Percentiles rank a stretch among this genome's conserved stretches.
Evolutionary conservation across 2,888 invertebrate species (phyloP).

Genomic region (Caenorhabditis sp.): DNA sequence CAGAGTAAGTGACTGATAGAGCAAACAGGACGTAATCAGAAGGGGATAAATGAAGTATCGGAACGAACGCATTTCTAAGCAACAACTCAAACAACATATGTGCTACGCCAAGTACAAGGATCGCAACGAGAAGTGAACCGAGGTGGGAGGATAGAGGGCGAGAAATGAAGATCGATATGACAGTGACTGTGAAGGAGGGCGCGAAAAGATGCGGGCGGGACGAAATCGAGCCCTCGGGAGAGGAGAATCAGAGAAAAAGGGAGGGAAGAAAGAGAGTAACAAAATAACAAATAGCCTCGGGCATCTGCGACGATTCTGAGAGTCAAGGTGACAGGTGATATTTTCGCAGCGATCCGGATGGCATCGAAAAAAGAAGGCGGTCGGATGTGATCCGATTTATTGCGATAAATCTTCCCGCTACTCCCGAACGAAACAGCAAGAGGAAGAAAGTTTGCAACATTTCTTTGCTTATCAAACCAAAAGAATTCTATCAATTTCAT

Average conservation of each 20-base stretch:
- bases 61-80: slow-evolving; percentile 7
- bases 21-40: slow-evolving; percentile 10
- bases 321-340: slow-evolving; percentile 30
- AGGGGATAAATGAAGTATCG: neutral
- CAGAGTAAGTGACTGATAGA: slow-evolving; percentile 13
- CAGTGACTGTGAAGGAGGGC: slow-evolving; percentile 15
- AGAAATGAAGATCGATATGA: neutral
- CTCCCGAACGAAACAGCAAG: too few relatives aligned
- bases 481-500: too few relatives aligned
- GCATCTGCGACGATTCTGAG: neutral
- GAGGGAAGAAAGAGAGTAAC: neutral
- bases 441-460: too few relatives aligned
- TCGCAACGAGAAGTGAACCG: neutral
- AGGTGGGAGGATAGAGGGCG: neutral
- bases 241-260: slow-evolving; percentile 4
- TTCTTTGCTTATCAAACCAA: too few relatives aligned
- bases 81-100: slow-evolving; percentile 18
- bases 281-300: slow-evolving; percentile 19
- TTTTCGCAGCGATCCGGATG: slow-evolving; percentile 9
- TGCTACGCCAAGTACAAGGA: slow-evolving; percentile 3
- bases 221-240: slow-evolving; percentile 16
- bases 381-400: neutral
- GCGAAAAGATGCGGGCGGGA: slow-evolving; percentile 10
- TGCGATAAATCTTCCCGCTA: neutral
- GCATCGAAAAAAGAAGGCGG: neutral